Evolutionary conservation across 35 echinoderm and acorn worm genomes (phyloP), one percentile per base, ranked within the genome.

Genomic region (Apostichopus californicus): DNA sequence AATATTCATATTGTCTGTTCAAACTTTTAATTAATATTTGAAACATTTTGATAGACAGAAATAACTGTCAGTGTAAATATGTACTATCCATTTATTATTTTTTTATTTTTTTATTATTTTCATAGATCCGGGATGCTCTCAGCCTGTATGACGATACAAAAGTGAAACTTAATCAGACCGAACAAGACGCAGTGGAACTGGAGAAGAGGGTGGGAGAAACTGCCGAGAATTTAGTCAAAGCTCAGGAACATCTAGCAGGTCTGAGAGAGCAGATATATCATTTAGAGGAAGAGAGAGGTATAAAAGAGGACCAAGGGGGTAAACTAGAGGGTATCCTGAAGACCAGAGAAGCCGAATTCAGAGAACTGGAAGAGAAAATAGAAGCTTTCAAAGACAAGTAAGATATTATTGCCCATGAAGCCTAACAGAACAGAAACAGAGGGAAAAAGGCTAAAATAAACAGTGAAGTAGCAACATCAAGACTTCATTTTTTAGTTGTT

Each of bases 171-270:
- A 91, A 55, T 34, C 75, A 87, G 18, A 80, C 92, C 9, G 46
- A 92, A 17, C 92, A 98, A 72, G 96, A 98, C 22, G 77, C 78
- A 1, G 46, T 56, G 9, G 96, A 98, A 70, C 78, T 98, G 1
- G 96, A 98, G 78, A 93, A 77, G 77, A 71, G 96, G 25, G 92
- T 94, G 9, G 73, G 94, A 26, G 88, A 95, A 56, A 93, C 86
- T 0, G 92, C 93, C 1, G 80, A 83, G 10, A 66, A 93, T 15
- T 92, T 98, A 13, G 79, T 98, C 22, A 56, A 91, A 68, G 82
- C 92, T 34, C 92, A 98, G 64, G 89, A 95, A 78, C 77, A 89
- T 26, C 77, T 98, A 17, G 81, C 53, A 28, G 77, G 91, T 13
- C 83, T 95, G 25, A 90, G 92, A 82, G 77, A 79, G 8, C 94